Evolutionary conservation across 2,888 invertebrate species (phyloP), one percentile per base, ranked within the genome.

Genomic region (Eupithecia pulchellata): DNA sequence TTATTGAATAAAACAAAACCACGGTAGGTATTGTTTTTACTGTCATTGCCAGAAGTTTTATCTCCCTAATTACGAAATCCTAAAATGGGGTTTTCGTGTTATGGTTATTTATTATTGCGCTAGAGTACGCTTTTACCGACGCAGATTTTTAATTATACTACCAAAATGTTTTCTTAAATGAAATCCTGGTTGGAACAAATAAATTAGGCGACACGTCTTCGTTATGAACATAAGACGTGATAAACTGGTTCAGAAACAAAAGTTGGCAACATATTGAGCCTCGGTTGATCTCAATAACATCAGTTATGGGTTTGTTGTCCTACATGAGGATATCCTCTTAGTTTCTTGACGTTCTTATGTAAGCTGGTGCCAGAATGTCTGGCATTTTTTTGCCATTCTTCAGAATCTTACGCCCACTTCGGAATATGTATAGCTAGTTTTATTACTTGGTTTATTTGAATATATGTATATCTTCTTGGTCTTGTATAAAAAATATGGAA

Each of bases 361-460:
- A 88, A 86, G 71, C 73, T 78, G 90, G 90, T 83, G 91, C 87
- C 91, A 74, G 75, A 74, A 77, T 81, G 91, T 91, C 91, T 91
- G 81, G 83, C 78, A 78, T 79, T 79, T 73, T 36, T 77, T 67
- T 80, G 72, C 63, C 79, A 78, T 79, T 79, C 52, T 67, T 79
- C 77, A 72, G 77, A 72, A 77, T 75, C 77, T 72, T 75, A 69
- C 78, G 70, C 77, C 75, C 73, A 78, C 78, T 75, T 67, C 75
- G 47, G 65, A 77, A 77, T 74, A 73, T 66, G 69, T 62, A 77
- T 63, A 34, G 63, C 63, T 39, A 61, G 70, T 69, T 69, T 42
- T 1, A 29, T 11, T n/a, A 62, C 66, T 55, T 62, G 29, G 29
- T 61, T 36, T 66, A 47, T 62, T 66, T 64, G 32, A 66, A 55